Evolutionary conservation across 2,888 invertebrate species (phyloP), one percentile per base, ranked within the genome.

Genomic region (Luffia ferchaultella): DNA sequence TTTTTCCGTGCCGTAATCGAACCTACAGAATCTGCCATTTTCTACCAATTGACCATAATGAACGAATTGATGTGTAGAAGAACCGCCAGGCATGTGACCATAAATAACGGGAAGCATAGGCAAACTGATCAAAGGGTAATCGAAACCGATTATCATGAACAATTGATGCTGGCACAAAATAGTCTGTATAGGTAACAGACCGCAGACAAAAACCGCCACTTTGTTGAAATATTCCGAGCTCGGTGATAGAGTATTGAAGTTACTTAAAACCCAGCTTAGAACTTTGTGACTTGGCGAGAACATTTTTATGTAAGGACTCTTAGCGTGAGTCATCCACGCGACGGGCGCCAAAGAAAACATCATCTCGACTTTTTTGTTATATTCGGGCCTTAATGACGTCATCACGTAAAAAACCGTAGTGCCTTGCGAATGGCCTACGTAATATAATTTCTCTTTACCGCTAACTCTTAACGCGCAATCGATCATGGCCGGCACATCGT

Each of bases 101-200:
- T 85, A 62, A 54, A 89, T 86, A 1, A 85, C 79, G 1, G 86
- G 85, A n/a, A 88, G 62, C 50, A 85, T 66, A 2, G 78, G 78
- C 51, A 69, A 62, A 57, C 89, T 87, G 56, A 89, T 65, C 60
- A 86, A 82, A 12, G 79, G 69, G 1, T 77, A 68, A 72, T 87
- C 86, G 46, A 83, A 75, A 20, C 92, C 92, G 42, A 86, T 78
- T 52, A 89, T 71, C 17, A 89, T 71, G 64, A 90, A 89, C 57
- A 90, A 72, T 9, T 87, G 61, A 63, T 89, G 85, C 49, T 87
- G 76, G 63, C 90, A 90, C 2, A 90, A 60, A 40, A 75, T 64
- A 59, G 85, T 80, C 54, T 69, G 71, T 44, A 75, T 75, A 54
- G 73, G 67, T 54, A 68, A 67, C 3, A 67, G 65, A 54, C 68